Percentiles rank a stretch among this genome's conserved stretches.
These are phyloP conservation scores for Neofelis nebulosa DNA, from an alignment of 2,113 vertebrate species.

Conservation along the genomic window DNA sequence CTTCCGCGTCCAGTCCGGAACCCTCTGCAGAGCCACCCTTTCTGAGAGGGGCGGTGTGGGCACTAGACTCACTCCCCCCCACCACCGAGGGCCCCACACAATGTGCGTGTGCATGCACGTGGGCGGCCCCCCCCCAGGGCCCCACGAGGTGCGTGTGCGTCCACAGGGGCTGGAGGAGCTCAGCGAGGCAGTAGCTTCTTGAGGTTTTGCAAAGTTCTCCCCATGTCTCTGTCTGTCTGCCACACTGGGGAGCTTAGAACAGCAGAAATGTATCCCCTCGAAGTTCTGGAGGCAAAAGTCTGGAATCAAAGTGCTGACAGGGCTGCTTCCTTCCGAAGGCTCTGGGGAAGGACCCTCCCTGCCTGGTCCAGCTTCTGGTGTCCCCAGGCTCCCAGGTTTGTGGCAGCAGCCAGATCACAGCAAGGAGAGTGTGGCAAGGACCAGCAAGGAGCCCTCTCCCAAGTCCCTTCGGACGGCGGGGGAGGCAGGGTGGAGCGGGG, in stretches of 20 bases:
- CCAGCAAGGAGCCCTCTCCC: not conserved
- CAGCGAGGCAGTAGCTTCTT: not conserved
- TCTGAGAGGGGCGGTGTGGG: too few relatives aligned
- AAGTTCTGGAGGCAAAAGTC: not conserved
- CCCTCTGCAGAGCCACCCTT: not conserved
- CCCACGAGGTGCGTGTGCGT: too few relatives aligned
- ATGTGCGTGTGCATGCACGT: too few relatives aligned
- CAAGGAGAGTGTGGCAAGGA: not conserved
- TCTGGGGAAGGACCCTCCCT: not conserved
- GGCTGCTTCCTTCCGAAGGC: not conserved
- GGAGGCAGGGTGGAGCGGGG: not conserved
- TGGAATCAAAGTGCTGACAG: accelerated
- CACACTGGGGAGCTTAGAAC: too few relatives aligned
- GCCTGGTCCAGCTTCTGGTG: not conserved
- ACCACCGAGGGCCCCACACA: not conserved
- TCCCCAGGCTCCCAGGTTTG: not conserved
- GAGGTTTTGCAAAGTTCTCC: not conserved
- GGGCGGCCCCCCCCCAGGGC: too few relatives aligned
- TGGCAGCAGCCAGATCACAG: not conserved
- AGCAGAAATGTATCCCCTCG: not conserved
- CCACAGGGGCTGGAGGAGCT: not conserved
- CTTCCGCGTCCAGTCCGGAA: not conserved
- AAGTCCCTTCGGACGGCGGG: accelerated
- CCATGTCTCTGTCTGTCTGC: not conserved
- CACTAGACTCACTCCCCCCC: accelerated